Base-by-base conservation (phyloP, 1,140 invertebrate species). In the Mactra quadrangularis region DNA sequence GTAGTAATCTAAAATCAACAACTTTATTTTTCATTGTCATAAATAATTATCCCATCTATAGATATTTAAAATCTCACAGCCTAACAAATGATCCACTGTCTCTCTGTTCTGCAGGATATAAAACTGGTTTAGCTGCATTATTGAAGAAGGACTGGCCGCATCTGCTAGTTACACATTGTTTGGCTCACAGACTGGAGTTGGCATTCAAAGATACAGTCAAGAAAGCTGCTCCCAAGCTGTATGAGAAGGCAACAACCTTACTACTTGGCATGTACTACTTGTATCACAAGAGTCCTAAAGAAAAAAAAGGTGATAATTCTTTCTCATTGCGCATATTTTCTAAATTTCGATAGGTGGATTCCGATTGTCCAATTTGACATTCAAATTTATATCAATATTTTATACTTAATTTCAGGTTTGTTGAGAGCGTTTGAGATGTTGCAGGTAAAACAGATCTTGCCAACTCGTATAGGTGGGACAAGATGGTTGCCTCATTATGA, bases 251-350 rank as follows among this genome's bases (percentile, higher is more conserved):
- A 7, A 77, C 27, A 9, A 77, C 74, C 15, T 38, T 77, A 19
- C 35, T 77, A 15, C 57, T 77, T 35, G 72, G 72, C 6, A 31
- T 77, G 4, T 77, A 77, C 27, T 77, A 77, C 35, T 11, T 77
- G 1, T 77, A 62, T 57, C 52, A 27, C n/a, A 79, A 47, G 52
- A 1, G 0, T 60, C 55, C 76, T 13, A 79, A 79, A 33, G 1
- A n/a, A 11, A 66, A 79, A 35, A 62, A 68, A n/a, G n/a, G n/a
- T n/a, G n/a, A n/a, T n/a, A n/a, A 35, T 1, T n/a, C n/a, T n/a
- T n/a, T n/a, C n/a, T n/a, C n/a, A n/a, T n/a, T n/a, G n/a, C n/a
- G n/a, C n/a, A n/a, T n/a, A n/a, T n/a, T n/a, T n/a, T n/a, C n/a
- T n/a, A n/a, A n/a, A n/a, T n/a, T n/a, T n/a, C n/a, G n/a, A n/a